Percentiles rank a stretch among this genome's conserved stretches.
Conservation (phyloP, 2,888 invertebrate genomes). For the Iphiclides podalirius region DNA sequence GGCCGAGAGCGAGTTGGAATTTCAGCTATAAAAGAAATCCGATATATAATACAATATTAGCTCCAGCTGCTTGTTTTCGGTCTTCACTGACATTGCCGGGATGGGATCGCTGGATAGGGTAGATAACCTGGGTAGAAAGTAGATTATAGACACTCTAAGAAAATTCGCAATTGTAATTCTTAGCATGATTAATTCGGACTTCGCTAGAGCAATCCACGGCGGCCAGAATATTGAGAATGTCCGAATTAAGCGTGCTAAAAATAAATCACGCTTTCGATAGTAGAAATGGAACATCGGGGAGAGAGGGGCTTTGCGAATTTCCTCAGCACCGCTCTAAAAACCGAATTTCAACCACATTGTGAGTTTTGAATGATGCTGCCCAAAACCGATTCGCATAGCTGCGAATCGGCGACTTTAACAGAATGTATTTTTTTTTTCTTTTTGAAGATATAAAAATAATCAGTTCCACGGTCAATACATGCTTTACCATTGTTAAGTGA, state of each 20-base stretch:
- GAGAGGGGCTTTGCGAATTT: slow-evolving; percentile 46
- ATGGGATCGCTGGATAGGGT: slow-evolving; percentile 75
- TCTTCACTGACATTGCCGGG: slow-evolving; percentile 73
- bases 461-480: slow-evolving; percentile 47
- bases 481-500: slow-evolving; percentile 67
- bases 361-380: slow-evolving; percentile 77
- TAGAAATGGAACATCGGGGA: slow-evolving; percentile 18
- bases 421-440: slow-evolving; percentile 32
- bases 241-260: slow-evolving; percentile 36
- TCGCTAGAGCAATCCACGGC: slow-evolving; percentile 13
- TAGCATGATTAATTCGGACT: slow-evolving; percentile 33
- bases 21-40: slow-evolving; percentile 11
- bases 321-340: slow-evolving; percentile 38
- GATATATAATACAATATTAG: slow-evolving; percentile 37
- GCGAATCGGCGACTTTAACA: slow-evolving; percentile 44
- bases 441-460: slow-evolving; percentile 3
- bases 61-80: slow-evolving; percentile 77
- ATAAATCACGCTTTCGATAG: slow-evolving; percentile 13
- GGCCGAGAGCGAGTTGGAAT: too few species aligned
- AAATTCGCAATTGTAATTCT: slow-evolving; percentile 45
- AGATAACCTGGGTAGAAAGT: slow-evolving; percentile 70
- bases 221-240: too few species aligned
- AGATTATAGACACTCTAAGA: slow-evolving; percentile 39
- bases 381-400: slow-evolving; percentile 58
- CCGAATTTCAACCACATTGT: slow-evolving; percentile 56